A percentile compares a stretch with the other conserved stretches of the same genome.
phyloP scores from a whole-genome alignment of 1,140 invertebrate genomes.

The Arctopsyche grandis region DNA sequence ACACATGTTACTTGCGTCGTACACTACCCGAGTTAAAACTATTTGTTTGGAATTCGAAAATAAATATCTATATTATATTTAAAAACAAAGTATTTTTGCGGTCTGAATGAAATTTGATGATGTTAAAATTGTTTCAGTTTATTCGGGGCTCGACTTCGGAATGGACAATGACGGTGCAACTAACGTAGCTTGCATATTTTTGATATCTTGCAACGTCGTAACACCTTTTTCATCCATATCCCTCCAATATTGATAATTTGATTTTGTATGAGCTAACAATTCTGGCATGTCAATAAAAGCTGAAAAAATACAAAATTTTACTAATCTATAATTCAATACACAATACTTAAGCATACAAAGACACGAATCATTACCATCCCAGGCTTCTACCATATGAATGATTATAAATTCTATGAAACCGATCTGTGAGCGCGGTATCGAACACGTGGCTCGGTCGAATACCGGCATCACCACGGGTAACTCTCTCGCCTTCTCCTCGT shows the following conservation, averaged over 20 bases:
- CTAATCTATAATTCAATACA: no score
- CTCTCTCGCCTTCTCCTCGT: conserved; percentile 87
- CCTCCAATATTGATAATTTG: conserved; percentile 93
- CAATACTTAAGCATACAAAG: no score
- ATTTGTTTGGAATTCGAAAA: neutral
- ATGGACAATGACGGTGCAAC: conserved; percentile 4
- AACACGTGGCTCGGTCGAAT: conserved; percentile 92
- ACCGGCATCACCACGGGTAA: conserved; percentile 96
- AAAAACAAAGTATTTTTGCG: neutral
- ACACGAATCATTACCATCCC: conserved; percentile 96
- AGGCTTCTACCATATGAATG: conserved; percentile 96
- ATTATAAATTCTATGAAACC: conserved; percentile 97
- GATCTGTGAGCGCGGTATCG: conserved; percentile 95
- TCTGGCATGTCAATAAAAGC: conserved; percentile 94
- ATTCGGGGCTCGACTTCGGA: conserved; percentile 48
- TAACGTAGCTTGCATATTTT: conserved; percentile 61
- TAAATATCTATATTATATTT: neutral
- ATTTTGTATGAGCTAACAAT: conserved; percentile 82
- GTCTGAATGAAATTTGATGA: conserved; percentile 2
- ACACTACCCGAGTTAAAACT: neutral
- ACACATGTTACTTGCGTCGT: neutral
- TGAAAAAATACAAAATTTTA: conserved; percentile 69
- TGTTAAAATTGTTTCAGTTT: conserved; percentile 11
- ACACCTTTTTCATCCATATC: conserved; percentile 80
- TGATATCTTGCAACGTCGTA: conserved; percentile 75